A percentile compares a stretch with the other conserved stretches of the same genome.
phyloP scores from a whole-genome alignment of 2,888 invertebrate species.

The Ormyrus pomaceus region DNA sequence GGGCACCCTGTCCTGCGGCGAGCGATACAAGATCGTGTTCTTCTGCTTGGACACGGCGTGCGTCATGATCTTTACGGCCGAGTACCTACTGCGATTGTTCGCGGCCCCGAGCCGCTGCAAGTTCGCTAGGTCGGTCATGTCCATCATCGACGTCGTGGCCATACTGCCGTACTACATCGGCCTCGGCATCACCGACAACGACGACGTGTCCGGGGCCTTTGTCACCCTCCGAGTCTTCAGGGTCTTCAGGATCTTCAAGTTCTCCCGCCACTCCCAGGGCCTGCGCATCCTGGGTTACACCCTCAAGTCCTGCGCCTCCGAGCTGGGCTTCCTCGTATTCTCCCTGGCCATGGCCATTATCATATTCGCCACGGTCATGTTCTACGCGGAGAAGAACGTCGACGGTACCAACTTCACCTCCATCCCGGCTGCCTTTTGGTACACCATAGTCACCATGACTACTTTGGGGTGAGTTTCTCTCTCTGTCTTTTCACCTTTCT shows the following conservation, averaged over 20 bases:
- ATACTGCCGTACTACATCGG: slow-evolving; percentile 99
- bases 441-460: slow-evolving; percentile 99
- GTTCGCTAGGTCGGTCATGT: slow-evolving; percentile 99
- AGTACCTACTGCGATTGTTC: slow-evolving; percentile 95
- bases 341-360: slow-evolving; percentile 99
- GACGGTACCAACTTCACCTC: slow-evolving; percentile 98
- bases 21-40: slow-evolving; percentile 98
- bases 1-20: slow-evolving; percentile 95
- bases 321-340: slow-evolving; percentile 99
- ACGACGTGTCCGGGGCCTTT: slow-evolving; percentile 99
- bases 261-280: slow-evolving; percentile 99
- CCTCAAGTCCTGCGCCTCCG: slow-evolving; percentile 98
- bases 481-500: too few species aligned
- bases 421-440: slow-evolving; percentile 99
- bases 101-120: slow-evolving; percentile 99
- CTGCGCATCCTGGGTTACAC: slow-evolving; percentile 99
- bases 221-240: slow-evolving; percentile 99
- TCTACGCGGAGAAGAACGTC: slow-evolving; percentile 99
- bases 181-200: slow-evolving; percentile 97
- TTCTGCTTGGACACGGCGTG: slow-evolving; percentile 99
- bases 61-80: slow-evolving; percentile 99
- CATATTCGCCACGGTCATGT: slow-evolving; percentile 99
- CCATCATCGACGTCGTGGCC: slow-evolving; percentile 99
- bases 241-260: slow-evolving; percentile 99
- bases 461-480: slow-evolving; percentile 92